Base-by-base conservation (phyloP, 35 echinoderm and acorn worm species). In the Diadema setosum region DNA sequence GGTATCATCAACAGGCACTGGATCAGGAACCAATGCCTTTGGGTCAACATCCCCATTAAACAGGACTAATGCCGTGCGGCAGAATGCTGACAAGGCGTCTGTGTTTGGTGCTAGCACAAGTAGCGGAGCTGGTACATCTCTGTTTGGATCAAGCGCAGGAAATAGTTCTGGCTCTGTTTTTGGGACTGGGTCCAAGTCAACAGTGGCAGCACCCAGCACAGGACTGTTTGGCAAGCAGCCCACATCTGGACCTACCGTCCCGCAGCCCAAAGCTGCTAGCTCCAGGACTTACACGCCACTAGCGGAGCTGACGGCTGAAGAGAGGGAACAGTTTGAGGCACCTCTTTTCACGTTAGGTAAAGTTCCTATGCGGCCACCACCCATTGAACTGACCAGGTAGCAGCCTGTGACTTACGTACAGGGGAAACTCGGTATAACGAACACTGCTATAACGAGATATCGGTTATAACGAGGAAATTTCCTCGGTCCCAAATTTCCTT, bases 301-400 rank as follows among this genome's bases (percentile, higher is more conserved):
- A 15, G 74, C 37, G 31, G 86, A 85, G 15, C 70, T 96, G 33
- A 96, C 94, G 27, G n/a, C 90, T 3, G 90, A 89, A 58, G 94
- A 96, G 67, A 96, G 90, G 58, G 86, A 92, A 82, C 94, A 96
- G 42, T 96, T 93, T 89, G 81, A 96, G 33, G 90, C 94, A 11
- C 4, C 65, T 3, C 17, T 70, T 39, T 96, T 96, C 74, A 96
- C 82, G 1, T 42, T 96, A 17, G 94, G 94, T 15, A 96, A 96
- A 58, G 83, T 96, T 37, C 94, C 94, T n/a, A 92, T 82, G 36
- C 83, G 94, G 18, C 94, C 94, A 24, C 94, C 94, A 29, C 94
- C 94, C 36, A 36, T 85, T 45, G 94, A 96, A 82, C 46, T 96
- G 39, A 48, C 44, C 44, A 87, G 65, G 43, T 87, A 44, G 40